Conservation (phyloP, 2,113 vertebrate genomes). For the Clinocottus analis region DNA sequence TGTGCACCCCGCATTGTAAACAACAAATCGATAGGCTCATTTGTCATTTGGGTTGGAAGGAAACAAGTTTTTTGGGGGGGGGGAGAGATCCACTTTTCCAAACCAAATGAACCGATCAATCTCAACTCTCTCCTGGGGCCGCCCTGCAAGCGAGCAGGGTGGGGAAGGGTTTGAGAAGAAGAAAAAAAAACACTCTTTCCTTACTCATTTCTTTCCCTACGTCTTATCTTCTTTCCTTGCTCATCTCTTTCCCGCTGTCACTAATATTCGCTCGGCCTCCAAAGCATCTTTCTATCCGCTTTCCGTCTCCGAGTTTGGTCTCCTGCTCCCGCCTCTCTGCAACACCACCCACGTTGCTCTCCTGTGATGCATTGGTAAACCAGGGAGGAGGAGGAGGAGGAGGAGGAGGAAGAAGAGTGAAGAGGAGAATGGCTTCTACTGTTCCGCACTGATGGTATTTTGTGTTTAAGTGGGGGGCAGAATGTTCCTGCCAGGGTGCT, state of each 20-base stretch:
- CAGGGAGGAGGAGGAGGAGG: constrained; percentile 44
- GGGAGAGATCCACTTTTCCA: constrained; percentile 81
- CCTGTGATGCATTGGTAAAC: constrained; percentile 60
- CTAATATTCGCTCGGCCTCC: constrained; percentile 58
- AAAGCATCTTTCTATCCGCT: constrained; percentile 47
- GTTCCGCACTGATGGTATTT: constrained; percentile 82
- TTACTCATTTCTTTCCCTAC: constrained; percentile 42
- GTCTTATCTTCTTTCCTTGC: constrained; percentile 55
- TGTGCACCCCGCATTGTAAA: constrained; percentile 73
- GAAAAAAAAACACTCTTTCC: constrained; percentile 22
- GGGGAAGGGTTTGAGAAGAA: constrained; percentile 4
- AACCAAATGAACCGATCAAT: constrained; percentile 85
- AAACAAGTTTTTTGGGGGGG: constrained; percentile 78
- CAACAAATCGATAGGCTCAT: constrained; percentile 84
- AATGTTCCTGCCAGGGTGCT: constrained; percentile 81
- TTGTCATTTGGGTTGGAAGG: constrained; percentile 82
- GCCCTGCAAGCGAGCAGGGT: constrained; percentile 29
- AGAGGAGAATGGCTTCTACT: constrained; percentile 68
- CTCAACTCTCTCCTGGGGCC: constrained; percentile 66
- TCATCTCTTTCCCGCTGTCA: constrained; percentile 51
- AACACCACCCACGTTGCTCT: constrained; percentile 55
- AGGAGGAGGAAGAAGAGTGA: constrained; percentile 55
- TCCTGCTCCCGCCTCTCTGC: constrained; percentile 48
- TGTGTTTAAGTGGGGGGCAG: constrained; percentile 82
- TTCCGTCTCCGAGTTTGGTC: constrained; percentile 35